These are phyloP conservation scores for Synanthedon andrenaeformis DNA, from an alignment of 2,888 invertebrate species.

Conservation along the genomic window DNA sequence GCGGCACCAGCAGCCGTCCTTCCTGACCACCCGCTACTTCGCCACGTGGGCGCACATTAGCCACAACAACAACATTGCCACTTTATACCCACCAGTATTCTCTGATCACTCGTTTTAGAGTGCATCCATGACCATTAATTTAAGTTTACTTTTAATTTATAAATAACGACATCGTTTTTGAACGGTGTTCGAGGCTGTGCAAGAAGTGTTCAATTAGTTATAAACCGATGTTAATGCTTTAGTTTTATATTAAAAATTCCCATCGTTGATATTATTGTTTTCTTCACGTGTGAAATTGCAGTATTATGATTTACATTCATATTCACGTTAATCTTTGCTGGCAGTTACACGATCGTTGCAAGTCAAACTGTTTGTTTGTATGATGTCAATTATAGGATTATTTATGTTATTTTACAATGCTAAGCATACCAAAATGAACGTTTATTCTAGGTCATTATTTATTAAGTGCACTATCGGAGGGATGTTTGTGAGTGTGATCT, in stretches of 20 bases:
- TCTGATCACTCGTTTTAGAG: conserved; percentile 69
- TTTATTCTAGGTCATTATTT: conserved; percentile 63
- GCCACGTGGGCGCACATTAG: conserved; percentile 56
- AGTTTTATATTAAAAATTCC: conserved; percentile 49
- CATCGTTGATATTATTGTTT: conserved; percentile 61
- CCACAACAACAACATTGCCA: conserved; percentile 13
- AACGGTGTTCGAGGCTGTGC: conserved; percentile 65
- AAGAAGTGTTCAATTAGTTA: conserved; percentile 66
- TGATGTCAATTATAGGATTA: not conserved
- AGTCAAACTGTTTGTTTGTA: conserved; percentile 27
- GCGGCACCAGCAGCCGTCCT: conserved; percentile 52
- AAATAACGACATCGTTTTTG: conserved; percentile 49
- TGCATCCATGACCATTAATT: conserved; percentile 58
- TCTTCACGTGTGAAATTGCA: conserved; percentile 44
- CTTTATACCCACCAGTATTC: conserved; percentile 64
- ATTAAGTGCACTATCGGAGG: conserved; percentile 42
- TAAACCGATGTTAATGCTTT: conserved; percentile 40
- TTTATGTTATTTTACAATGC: not conserved
- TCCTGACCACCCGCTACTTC: conserved; percentile 43
- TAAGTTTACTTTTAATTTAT: conserved; percentile 41
- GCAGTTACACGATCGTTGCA: conserved; percentile 34
- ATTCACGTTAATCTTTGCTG: conserved; percentile 21
- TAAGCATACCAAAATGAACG: conserved; percentile 60
- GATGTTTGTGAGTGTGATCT: conserved; percentile 48
- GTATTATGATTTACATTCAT: conserved; percentile 34